These are phyloP conservation scores for Tautogolabrus adspersus DNA, from an alignment of 2,113 vertebrate species.

Conservation along the genomic window DNA sequence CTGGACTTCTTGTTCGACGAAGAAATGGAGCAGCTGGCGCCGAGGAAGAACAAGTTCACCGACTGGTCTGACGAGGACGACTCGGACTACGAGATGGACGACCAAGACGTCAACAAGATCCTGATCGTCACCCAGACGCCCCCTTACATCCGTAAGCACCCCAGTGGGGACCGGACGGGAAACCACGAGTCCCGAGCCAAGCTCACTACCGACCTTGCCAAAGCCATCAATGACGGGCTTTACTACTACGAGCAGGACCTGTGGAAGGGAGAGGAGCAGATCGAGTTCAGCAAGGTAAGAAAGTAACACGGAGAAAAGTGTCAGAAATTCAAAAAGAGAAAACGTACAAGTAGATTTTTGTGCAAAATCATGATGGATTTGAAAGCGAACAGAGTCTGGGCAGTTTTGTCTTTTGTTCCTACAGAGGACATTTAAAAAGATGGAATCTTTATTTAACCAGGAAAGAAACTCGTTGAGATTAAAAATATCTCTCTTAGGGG, in stretches of 20 bases:
- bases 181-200: constrained; percentile 95
- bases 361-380: too few relatives aligned
- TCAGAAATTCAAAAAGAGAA: too few relatives aligned
- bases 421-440: too few relatives aligned
- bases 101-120: constrained; percentile 97
- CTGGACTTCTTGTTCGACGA: constrained; percentile 96
- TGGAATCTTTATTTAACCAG: too few relatives aligned
- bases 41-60: constrained; percentile 94
- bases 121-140: constrained; percentile 98
- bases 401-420: too few relatives aligned
- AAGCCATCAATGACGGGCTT: constrained; percentile 97
- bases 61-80: constrained; percentile 98
- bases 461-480: too few relatives aligned
- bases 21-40: constrained; percentile 97
- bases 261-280: constrained; percentile 86
- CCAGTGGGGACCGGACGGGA: constrained; percentile 93
- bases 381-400: too few relatives aligned
- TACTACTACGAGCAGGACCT: constrained; percentile 98
- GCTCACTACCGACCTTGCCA: constrained; percentile 92
- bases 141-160: constrained; percentile 93
- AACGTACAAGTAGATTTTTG: too few relatives aligned
- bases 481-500: too few relatives aligned
- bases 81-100: constrained; percentile 95
- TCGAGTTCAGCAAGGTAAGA: constrained; percentile 92
- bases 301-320: neutral